Conservation (phyloP, 2,888 invertebrate species). For the Polydesmus complanatus region DNA sequence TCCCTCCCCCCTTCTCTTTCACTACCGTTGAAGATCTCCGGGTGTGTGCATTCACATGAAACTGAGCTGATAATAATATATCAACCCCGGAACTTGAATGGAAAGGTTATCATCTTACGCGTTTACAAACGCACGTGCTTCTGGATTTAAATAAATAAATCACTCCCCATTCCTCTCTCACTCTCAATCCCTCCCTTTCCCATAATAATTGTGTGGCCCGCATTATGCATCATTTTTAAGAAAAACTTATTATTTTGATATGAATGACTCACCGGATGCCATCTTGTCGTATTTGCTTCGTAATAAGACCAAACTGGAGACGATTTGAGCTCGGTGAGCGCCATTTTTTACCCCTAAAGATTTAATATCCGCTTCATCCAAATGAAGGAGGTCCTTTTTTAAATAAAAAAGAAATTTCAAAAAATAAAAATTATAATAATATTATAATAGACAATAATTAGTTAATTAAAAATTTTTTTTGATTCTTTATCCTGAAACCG, state of each 20-base stretch:
- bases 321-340: constrained; percentile 48
- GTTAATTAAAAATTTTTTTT: too few species aligned
- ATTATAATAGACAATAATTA: too few species aligned
- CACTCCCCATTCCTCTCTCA: too few species aligned
- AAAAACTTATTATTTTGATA: not conserved
- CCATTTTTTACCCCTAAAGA: constrained; percentile 47
- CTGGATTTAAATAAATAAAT: too few species aligned
- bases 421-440: too few species aligned
- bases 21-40: too few species aligned
- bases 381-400: constrained; percentile 39
- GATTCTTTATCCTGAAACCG: too few species aligned
- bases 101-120: not conserved
- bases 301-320: constrained; percentile 48
- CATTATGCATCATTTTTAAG: too few species aligned
- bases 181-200: too few species aligned
- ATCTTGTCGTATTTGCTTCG: constrained; percentile 43
- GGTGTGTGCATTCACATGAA: too few species aligned
- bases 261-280: constrained; percentile 1
- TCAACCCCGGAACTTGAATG: not conserved
- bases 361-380: constrained; percentile 45
- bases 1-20: too few species aligned
- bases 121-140: not conserved
- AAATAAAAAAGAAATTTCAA: too few species aligned
- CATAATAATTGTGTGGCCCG: not conserved
- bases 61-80: not conserved